phyloP scores from a whole-genome alignment of 2,888 invertebrate species.

The Eulithis prunata region DNA sequence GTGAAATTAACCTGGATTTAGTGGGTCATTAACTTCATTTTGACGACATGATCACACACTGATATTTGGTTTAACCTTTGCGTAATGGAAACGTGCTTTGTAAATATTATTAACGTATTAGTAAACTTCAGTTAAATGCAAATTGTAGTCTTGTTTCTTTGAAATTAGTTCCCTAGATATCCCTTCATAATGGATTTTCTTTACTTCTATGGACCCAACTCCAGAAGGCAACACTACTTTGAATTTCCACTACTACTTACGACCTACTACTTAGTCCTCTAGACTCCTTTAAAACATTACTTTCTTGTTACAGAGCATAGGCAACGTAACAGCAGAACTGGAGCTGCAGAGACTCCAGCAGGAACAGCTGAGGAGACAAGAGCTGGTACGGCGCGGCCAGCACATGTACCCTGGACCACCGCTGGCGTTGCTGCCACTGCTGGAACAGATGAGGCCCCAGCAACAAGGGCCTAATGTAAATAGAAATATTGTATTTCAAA shows the following conservation, averaged over 20 bases:
- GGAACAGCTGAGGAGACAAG: constrained; percentile 85
- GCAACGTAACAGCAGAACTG: constrained; percentile 80
- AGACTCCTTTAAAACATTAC: not conserved
- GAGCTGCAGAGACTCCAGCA: constrained; percentile 89
- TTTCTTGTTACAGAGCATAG: constrained; percentile 70
- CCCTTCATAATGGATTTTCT: too few relatives aligned
- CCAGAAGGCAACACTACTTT: not conserved
- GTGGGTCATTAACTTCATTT: constrained; percentile 28
- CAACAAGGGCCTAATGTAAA: constrained; percentile 72
- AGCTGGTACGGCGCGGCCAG: constrained; percentile 77
- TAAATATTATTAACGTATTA: too few relatives aligned
- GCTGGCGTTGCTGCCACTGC: constrained; percentile 88
- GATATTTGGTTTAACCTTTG: constrained; percentile 21
- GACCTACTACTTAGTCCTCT: not conserved
- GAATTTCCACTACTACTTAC: too few relatives aligned
- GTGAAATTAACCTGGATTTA: constrained; percentile 33
- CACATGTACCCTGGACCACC: constrained; percentile 85
- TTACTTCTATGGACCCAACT: too few relatives aligned
- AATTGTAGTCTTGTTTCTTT: too few relatives aligned
- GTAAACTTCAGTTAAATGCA: too few relatives aligned
- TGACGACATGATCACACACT: constrained; percentile 25
- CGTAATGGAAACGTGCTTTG: not conserved
- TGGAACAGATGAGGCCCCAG: constrained; percentile 85
- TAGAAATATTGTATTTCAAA: not conserved
- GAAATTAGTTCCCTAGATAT: too few relatives aligned